Evolutionary conservation across 1,140 invertebrate genomes (phyloP).

Genomic region (Cardiocondyla obscurior): DNA sequence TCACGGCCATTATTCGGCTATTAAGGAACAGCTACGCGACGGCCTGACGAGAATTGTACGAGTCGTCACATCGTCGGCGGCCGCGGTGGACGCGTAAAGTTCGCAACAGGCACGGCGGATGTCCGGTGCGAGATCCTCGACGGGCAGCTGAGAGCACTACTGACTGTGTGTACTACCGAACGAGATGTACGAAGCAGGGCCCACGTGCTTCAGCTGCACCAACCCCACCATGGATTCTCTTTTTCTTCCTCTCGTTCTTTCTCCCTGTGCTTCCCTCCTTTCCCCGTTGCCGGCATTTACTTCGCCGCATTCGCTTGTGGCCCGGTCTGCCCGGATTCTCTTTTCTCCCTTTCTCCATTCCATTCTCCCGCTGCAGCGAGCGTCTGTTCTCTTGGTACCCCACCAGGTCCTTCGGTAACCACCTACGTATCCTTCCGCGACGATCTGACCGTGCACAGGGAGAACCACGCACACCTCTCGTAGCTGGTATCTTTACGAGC

Average conservation of each 20-base stretch:
- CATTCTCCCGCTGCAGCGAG: constrained; percentile 46
- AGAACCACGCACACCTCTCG: constrained; percentile 11
- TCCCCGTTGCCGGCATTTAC: constrained; percentile 49
- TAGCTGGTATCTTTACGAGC: constrained; percentile 54
- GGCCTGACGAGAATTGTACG: not conserved
- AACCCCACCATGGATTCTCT: constrained; percentile 75
- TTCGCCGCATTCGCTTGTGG: constrained; percentile 58
- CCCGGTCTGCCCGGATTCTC: constrained; percentile 44
- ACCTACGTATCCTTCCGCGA: constrained; percentile 68
- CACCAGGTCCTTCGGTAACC: constrained; percentile 60
- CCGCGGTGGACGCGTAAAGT: not conserved
- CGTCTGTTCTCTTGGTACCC: constrained; percentile 67
- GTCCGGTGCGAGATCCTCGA: constrained; percentile 75
- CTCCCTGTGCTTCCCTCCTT: constrained; percentile 38
- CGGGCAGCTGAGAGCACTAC: constrained; percentile 79
- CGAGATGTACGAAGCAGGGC: constrained; percentile 74
- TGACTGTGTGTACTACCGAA: constrained; percentile 80
- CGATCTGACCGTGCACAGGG: constrained; percentile 17
- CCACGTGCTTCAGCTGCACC: constrained; percentile 79
- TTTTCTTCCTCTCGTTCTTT: constrained; percentile 60
- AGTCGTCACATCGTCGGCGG: constrained; percentile 54
- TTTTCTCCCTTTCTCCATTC: constrained; percentile 61
- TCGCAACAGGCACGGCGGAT: constrained; percentile 39
- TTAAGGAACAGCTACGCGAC: not conserved
- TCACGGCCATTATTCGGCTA: constrained; percentile 36